Base-by-base conservation (phyloP, 2,888 invertebrate genomes). In the Synanthedon vespiformis region DNA sequence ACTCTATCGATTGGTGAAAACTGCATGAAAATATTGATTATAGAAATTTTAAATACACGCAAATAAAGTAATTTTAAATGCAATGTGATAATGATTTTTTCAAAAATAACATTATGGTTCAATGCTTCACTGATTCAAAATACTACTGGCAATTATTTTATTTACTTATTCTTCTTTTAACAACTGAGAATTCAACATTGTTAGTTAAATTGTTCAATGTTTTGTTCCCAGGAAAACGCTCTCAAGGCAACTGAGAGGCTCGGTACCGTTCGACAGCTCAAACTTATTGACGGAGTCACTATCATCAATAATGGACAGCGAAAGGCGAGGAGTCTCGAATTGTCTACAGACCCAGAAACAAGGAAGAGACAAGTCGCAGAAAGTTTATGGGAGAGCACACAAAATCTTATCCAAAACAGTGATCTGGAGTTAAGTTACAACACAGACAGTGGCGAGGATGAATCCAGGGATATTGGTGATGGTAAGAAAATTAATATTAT, bases 341-440 rank as follows among this genome's bases (percentile, higher is more conserved):
- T 86, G 0, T 74, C 85, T 1, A 58, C 68, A 1, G 83, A 83
- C 0, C 74, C 75, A 44, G 68, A 73, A 48, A 54, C 63, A 4
- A 78, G 84, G 56, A 78, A 66, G 54, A 71, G 70, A 49, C 75
- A 80, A 53, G 62, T 87, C 4, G 71, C 77, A 49, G 79, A 81
- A 2, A 74, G 74, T 51, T 64, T 87, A 4, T 83, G 82, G 83
- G 71, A 77, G 16, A 79, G 67, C 10, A 67, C 80, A 1, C 60
- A 72, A 0, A 77, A 78, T n/a, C 62, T 87, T 5, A 54, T 86
- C 4, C 67, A 77, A 52, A 74, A 72, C 54, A 68, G 79, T 47
- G 85, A 86, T 18, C 57, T 87, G 47, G 85, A 87, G 51, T 55
- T 86, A 1, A 81, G 75, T 60, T 81, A 78, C 53, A 70, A 65